A percentile compares a stretch with the other conserved stretches of the same genome.
phyloP scores from a whole-genome alignment of 1,140 invertebrate genomes.

The Mesaphorura yosii region DNA sequence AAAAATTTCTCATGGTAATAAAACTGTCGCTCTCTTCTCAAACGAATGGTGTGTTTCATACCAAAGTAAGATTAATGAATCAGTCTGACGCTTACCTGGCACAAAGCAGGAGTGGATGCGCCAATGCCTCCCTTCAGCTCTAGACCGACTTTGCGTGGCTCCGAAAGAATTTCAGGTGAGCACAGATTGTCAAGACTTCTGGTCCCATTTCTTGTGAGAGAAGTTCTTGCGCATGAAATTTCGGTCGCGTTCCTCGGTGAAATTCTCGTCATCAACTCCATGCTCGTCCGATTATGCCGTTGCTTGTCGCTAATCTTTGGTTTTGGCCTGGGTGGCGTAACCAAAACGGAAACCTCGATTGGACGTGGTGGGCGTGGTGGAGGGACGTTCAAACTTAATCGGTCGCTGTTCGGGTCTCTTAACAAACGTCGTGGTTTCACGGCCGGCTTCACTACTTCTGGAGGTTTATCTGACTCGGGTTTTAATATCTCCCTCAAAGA shows the following conservation, averaged over 20 bases:
- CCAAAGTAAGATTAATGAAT: no score
- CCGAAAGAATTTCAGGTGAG: slow-evolving; percentile 16
- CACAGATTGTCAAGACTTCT: slow-evolving; percentile 30
- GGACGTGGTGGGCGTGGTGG: slow-evolving; percentile 13
- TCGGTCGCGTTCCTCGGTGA: background rate
- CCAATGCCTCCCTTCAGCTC: slow-evolving; percentile 22
- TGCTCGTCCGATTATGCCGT: slow-evolving; percentile 22
- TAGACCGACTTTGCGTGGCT: background rate
- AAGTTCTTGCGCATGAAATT: background rate
- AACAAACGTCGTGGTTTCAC: background rate
- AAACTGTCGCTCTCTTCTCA: no score
- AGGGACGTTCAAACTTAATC: slow-evolving; percentile 11
- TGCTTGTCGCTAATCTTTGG: no score
- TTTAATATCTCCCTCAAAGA: slow-evolving; percentile 24
- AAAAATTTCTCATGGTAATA: no score
- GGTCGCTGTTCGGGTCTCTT: slow-evolving; percentile 1
- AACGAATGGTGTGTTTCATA: no score
- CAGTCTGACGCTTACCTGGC: slow-evolving; percentile 25
- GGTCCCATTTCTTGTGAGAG: slow-evolving; percentile 21
- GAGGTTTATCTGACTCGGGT: background rate
- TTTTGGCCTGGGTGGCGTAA: slow-evolving; percentile 18
- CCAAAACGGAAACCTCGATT: slow-evolving; percentile 28
- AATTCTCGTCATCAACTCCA: slow-evolving; percentile 22
- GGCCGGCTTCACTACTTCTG: no score
- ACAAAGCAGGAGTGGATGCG: slow-evolving; percentile 29